Conservation (phyloP, 2,113 vertebrate genomes). For the Donacobius atricapilla region DNA sequence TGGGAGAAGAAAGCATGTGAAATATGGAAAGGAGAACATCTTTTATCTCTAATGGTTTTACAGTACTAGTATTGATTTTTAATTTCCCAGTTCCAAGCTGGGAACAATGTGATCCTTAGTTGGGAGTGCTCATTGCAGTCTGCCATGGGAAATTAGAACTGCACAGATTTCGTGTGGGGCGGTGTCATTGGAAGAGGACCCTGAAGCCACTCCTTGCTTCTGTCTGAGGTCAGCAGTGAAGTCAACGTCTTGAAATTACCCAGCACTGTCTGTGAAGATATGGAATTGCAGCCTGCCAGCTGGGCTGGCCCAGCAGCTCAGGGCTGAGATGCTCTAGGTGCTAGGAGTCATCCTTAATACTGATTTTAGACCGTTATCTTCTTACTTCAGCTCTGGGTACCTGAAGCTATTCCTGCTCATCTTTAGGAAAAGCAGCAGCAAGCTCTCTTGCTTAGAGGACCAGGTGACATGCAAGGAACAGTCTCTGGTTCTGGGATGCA, state of each 20-base stretch:
- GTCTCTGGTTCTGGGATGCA: neutral
- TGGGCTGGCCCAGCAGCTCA: neutral
- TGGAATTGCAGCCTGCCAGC: neutral
- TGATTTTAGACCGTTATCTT: neutral
- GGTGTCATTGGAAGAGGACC: neutral
- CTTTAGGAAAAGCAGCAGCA: neutral
- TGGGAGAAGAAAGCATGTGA: neutral
- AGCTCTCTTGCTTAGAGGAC: neutral
- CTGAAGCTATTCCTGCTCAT: neutral
- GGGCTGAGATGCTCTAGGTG: neutral
- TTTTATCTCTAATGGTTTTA: neutral
- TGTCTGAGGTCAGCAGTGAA: neutral
- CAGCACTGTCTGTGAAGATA: neutral
- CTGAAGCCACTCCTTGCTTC: neutral
- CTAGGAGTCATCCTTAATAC: neutral
- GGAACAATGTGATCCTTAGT: constrained; percentile 1
- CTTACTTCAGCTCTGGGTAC: neutral
- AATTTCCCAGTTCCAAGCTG: neutral
- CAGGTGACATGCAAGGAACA: rapidly evolving
- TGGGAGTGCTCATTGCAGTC: neutral
- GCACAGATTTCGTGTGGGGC: neutral
- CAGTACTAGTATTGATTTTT: neutral
- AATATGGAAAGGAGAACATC: neutral
- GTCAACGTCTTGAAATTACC: neutral
- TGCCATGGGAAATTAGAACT: neutral